phyloP scores from a whole-genome alignment of 92 coral and sea anemone species.

The Meandrina meandrites region DNA sequence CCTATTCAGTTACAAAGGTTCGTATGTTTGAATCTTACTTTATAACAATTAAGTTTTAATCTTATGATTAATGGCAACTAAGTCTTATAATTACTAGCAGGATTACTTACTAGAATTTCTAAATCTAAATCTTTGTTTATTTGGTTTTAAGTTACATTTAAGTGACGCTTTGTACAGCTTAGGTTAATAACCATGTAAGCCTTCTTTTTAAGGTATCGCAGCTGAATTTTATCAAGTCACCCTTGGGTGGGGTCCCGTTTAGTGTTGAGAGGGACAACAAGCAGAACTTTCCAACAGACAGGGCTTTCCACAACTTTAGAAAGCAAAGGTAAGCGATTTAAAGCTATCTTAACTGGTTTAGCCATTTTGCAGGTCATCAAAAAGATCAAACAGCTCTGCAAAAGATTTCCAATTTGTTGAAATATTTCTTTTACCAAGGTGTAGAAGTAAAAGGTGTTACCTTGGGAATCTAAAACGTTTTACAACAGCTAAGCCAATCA shows the following conservation, averaged over 20 bases:
- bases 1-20: slow-evolving; percentile 62
- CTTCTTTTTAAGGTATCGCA: slow-evolving; percentile 37
- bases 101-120: too few relatives aligned
- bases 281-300: slow-evolving; percentile 88
- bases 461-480: not conserved
- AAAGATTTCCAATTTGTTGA: too few relatives aligned
- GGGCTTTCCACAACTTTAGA: slow-evolving; percentile 93
- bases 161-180: not conserved
- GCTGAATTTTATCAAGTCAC: slow-evolving; percentile 67
- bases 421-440: too few relatives aligned
- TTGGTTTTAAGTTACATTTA: too few relatives aligned
- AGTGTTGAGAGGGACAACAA: slow-evolving; percentile 93
- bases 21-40: too few relatives aligned
- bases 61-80: not conserved
- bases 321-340: slow-evolving; percentile 77
- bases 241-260: slow-evolving; percentile 97
- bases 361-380: not conserved
- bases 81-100: not conserved
- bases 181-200: not conserved
- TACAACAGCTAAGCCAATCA: not conserved
- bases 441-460: not conserved
- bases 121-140: too few relatives aligned
- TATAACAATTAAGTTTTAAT: not conserved
- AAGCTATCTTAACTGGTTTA: not conserved
- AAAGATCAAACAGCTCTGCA: not conserved